Base-by-base conservation (phyloP, 1,140 invertebrate genomes). In the Solen grandis region DNA sequence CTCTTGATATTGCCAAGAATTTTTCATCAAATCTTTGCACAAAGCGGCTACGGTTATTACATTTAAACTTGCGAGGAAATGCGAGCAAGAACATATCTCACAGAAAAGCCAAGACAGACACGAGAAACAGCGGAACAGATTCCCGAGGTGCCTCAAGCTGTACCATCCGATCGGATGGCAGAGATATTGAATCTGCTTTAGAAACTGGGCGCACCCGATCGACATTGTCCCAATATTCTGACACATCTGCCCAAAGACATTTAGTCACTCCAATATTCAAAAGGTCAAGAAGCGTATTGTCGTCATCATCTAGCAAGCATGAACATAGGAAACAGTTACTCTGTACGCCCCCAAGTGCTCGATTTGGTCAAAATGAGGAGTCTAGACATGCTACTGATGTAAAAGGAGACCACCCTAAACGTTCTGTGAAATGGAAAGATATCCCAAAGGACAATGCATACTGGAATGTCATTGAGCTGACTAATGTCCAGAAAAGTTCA, bases 11-110 rank as follows among this genome's bases (percentile, higher is more conserved):
- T 0, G 87, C 87, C 13, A 54, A 79, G 46, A 35, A 79, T 19
- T 54, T 63, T 31, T 65, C 66, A 5, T 80, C 88, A 8, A 81
- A 57, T 29, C 57, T 84, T n/a, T 87, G 88, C 59, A 73, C 81
- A 25, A 85, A 83, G 25, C 87, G 79, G 73, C 60, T 89, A 8
- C 76, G 84, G 46, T 65, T 85, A 22, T 76, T 84, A 74, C 83
- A 81, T 27, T n/a, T 86, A 16, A 86, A 86, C 62, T 52, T 86
- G 8, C 60, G 85, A 16, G 85, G 85, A 19, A 55, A 62, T 38
- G 52, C 55, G 36, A 19, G 41, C 41, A 10, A n/a, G n/a, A n/a
- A n/a, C n/a, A n/a, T n/a, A n/a, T n/a, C n/a, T n/a, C n/a, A n/a
- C n/a, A n/a, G n/a, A n/a, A n/a, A n/a, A n/a, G n/a, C n/a, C n/a